Base-by-base conservation (phyloP, 2,113 vertebrate species). In the Rhegmatorhina hoffmannsi region DNA sequence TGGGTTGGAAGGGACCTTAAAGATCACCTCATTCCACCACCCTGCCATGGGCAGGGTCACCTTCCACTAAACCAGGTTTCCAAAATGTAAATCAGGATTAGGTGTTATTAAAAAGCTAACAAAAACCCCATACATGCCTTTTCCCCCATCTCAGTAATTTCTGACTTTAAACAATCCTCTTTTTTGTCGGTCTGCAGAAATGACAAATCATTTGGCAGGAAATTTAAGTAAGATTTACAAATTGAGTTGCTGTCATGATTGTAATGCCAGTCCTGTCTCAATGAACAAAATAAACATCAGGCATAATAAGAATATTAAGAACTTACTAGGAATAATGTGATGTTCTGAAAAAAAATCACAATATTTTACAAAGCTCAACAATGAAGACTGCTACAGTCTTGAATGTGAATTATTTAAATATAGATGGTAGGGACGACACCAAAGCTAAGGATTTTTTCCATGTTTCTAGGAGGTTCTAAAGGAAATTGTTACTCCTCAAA, bases 11-110 rank as follows among this genome's bases (percentile, higher is more conserved):
- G 25, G 29, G 40, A 47, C 29, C 17, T 55, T 33, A 40, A 62
- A 53, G 20, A 55, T 55, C 24, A 40, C 3, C 47, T 43, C 0
- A 0, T 14, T 21, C 9, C 15, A 53, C 8, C 3, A 36, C 9
- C 24, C 60, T 38, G 13, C 10, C n/a, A 52, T 7, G 9, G 33
- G 69, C 38, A 82, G n/a, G 69, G 53, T 55, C 47, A 75, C 24
- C 17, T 43, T 18, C n/a, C 34, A 49, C 47, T 19, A 56, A 14
- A 26, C 13, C 47, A 69, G 9, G 20, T 4, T 31, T 8, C 13
- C 85, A 90, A 88, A 81, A 38, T 3, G 13, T 33, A 64, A 72
- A 80, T 46, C 9, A 17, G 33, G 7, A 49, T 66, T 50, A n/a
- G 12, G 2, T 28, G 16, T 44, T 47, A 64, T 17, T 59, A 44